phyloP scores from a whole-genome alignment of 2,113 vertebrate genomes.

The Dunckerocampus dactyliophorus region DNA sequence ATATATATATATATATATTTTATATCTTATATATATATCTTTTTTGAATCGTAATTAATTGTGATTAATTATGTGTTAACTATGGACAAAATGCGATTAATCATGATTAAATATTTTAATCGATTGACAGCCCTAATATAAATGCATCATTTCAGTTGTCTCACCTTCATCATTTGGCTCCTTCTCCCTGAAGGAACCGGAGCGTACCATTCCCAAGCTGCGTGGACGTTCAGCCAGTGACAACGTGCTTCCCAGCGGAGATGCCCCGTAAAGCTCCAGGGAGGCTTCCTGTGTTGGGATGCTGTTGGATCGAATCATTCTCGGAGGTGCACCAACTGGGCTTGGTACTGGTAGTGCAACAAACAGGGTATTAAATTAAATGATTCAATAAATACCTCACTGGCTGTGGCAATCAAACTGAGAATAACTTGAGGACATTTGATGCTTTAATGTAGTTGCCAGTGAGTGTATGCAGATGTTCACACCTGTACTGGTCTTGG shows the following conservation, averaged over 20 bases:
- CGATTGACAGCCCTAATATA: no score
- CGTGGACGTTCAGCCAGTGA: constrained; percentile 91
- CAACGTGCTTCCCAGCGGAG: constrained; percentile 89
- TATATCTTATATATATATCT: no score
- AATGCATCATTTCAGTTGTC: constrained; percentile 5
- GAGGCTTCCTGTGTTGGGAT: constrained; percentile 91
- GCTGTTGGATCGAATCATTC: constrained; percentile 97
- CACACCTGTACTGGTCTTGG: constrained; percentile 81
- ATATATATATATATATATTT: no score
- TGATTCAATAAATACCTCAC: no score
- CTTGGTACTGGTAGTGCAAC: constrained; percentile 76
- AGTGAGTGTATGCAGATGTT: constrained; percentile 11
- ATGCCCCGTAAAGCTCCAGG: constrained; percentile 84
- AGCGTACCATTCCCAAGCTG: constrained; percentile 91
- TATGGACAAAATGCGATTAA: no score
- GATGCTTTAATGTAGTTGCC: background rate
- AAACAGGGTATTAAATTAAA: background rate
- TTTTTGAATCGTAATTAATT: no score
- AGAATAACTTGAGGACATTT: no score
- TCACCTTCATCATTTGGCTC: constrained; percentile 88
- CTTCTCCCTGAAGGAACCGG: constrained; percentile 93
- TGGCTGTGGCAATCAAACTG: background rate
- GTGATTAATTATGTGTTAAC: no score
- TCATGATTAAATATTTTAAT: no score
- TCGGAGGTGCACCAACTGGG: constrained; percentile 69